Evolutionary conservation across 1,140 invertebrate genomes (phyloP), one percentile per base, ranked within the genome.

Genomic region (Drosophila seguyi): DNA sequence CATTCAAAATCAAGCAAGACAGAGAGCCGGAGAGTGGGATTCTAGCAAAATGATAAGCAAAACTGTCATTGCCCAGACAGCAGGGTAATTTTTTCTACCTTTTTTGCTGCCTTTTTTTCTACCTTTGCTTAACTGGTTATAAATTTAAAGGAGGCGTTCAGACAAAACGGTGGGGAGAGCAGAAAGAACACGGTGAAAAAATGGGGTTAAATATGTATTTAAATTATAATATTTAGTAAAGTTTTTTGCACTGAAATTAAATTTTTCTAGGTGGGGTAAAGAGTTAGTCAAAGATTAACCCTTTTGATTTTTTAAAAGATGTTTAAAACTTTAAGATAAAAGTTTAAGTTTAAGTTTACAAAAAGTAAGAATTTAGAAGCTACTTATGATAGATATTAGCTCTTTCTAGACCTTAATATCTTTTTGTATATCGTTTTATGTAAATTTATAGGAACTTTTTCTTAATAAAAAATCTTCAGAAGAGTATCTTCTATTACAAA

Each of bases 41-140:
- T 61, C 71, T 72, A 71, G 68, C 73, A 87, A 88, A 88, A 78
- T 87, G 83, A 87, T 87, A 87, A 87, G 83, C 84, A 88, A 88
- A 83, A 83, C 80, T 86, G 84, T 87, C 83, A 82, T 79, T 75
- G 59, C 63, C 66, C 56, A 65, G 47, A 67, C 42, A 59, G 52
- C 62, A 48, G 60, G 27, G 42, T 48, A 62, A 62, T 44, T 69
- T 76, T 79, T 45, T 42, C 47, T 20, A 41, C 25, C 25, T n/a
- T n/a, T n/a, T n/a, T n/a, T n/a, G n/a, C n/a, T 25, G 4, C 34
- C 27, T 55, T 60, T 74, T 47, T 79, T 38, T 20, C 47, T 25
- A 22, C 34, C 27, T 61, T 56, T 71, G 71, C 61, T 45, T 50
- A 86, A 81, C 84, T 88, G 79, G 84, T 87, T 87, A 69, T 73